Conservation (phyloP, 1,140 invertebrate species). For the Ditylenchus dipsaci region DNA sequence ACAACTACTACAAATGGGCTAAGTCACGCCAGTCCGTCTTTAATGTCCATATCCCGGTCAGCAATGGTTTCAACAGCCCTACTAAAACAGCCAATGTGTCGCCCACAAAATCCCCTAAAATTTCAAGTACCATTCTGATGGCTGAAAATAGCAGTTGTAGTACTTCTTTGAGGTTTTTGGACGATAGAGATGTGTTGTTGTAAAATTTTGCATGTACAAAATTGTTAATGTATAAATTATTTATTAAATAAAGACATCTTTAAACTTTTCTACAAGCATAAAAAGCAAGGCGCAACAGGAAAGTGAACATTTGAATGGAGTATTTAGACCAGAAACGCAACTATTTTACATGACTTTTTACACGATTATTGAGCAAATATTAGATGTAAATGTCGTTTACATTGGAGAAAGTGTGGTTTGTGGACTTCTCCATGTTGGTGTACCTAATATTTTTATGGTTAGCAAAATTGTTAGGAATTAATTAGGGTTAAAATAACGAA, state of each 20-base stretch:
- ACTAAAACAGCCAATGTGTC: background rate
- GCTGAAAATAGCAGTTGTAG: background rate
- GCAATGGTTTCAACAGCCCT: background rate
- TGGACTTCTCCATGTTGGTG: background rate
- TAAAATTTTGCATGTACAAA: background rate
- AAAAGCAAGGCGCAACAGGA: too few species aligned
- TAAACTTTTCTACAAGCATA: too few species aligned
- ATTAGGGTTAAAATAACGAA: background rate
- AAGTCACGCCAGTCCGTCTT: too few species aligned
- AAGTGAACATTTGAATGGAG: too few species aligned
- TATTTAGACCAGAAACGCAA: too few species aligned
- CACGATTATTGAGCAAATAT: background rate
- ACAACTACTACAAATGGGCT: too few species aligned
- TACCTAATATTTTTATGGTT: background rate
- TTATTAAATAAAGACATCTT: too few species aligned
- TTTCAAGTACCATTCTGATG: background rate
- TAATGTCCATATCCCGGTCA: background rate
- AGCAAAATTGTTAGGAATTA: background rate
- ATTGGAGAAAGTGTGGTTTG: background rate
- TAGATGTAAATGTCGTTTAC: background rate
- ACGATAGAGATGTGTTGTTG: background rate
- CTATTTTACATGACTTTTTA: too few species aligned
- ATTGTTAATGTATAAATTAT: background rate
- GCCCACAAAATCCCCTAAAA: too few species aligned
- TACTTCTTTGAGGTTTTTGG: background rate